phyloP scores from a whole-genome alignment of 1,140 invertebrate species.

The Scaptomyza graminum region DNA sequence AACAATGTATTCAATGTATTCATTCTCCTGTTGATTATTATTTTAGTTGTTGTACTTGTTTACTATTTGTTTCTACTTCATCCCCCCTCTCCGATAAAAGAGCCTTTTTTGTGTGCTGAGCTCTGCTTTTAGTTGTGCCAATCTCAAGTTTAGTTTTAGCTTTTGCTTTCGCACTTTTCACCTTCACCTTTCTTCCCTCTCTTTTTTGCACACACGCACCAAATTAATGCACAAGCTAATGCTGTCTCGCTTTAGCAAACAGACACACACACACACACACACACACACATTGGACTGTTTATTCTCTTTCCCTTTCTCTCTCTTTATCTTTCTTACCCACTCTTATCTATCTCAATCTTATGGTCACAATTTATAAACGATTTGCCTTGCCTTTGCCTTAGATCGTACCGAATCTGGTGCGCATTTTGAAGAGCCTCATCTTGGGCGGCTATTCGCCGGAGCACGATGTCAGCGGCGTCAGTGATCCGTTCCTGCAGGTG shows the following conservation, averaged over 20 bases:
- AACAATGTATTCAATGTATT: conserved; percentile 21
- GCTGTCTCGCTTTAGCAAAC: conserved; percentile 10
- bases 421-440: conserved; percentile 99
- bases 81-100: neutral
- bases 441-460: conserved; percentile 99
- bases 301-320: conserved; percentile 1
- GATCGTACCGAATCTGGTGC: conserved; percentile 98
- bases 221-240: conserved; percentile 7
- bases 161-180: conserved; percentile 12
- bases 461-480: conserved; percentile 99
- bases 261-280: conserved; percentile 5
- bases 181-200: conserved; percentile 1
- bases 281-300: conserved; percentile 4
- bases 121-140: conserved; percentile 5
- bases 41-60: conserved; percentile 23
- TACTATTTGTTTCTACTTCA: neutral
- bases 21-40: conserved; percentile 5
- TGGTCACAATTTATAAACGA: neutral
- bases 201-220: conserved; percentile 18
- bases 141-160: conserved; percentile 4
- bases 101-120: neutral
- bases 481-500: conserved; percentile 99
- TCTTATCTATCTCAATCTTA: conserved; percentile 3
- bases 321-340: neutral
- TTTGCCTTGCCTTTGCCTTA: conserved; percentile 8